phyloP scores from a whole-genome alignment of 2,113 vertebrate genomes.

The Chloropsis hardwickii region DNA sequence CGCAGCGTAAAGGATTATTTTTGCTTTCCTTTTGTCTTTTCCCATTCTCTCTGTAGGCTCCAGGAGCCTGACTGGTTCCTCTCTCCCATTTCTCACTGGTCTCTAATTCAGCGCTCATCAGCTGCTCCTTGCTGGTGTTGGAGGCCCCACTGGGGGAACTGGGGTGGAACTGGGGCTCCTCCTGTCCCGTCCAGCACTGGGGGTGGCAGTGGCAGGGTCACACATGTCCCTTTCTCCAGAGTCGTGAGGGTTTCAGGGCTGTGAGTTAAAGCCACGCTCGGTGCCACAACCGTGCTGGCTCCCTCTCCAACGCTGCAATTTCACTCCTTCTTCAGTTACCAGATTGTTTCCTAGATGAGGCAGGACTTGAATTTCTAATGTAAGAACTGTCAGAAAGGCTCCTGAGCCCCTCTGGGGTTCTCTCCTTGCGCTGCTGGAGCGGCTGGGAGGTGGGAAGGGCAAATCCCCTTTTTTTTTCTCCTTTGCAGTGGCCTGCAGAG shows the following conservation, averaged over 20 bases:
- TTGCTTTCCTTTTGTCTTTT: too few species aligned
- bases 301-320: neutral
- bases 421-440: neutral
- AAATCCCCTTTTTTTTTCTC: neutral
- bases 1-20: fast-evolving
- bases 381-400: neutral
- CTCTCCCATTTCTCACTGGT: too few species aligned
- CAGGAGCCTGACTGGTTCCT: neutral
- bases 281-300: fast-evolving
- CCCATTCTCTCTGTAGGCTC: neutral
- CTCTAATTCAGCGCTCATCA: neutral
- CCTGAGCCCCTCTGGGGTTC: neutral
- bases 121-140: fast-evolving
- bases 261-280: neutral
- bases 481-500: neutral
- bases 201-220: neutral
- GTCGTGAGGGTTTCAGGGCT: neutral
- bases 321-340: constrained; percentile 22
- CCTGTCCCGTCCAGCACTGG: neutral
- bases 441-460: neutral
- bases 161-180: fast-evolving
- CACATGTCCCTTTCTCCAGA: neutral
- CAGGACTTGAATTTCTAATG: constrained; percentile 50
- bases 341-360: constrained; percentile 21
- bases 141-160: neutral